A percentile compares a stretch with the other conserved stretches of the same genome.
Evolutionary conservation across 2,888 invertebrate genomes (phyloP).

Genomic region (Acronicta leporina): DNA sequence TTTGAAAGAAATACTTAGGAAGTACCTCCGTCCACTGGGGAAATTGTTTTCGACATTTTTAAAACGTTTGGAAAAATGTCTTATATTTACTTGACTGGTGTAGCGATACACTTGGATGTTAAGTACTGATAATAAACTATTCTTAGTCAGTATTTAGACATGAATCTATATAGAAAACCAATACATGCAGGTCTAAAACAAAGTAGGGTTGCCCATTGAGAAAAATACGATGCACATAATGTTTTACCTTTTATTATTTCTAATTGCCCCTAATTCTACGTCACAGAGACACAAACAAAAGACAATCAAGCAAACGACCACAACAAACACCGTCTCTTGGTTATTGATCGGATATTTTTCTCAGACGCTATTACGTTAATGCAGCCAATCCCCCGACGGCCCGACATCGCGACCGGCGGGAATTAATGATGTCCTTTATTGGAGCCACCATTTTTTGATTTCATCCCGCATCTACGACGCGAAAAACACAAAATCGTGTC

Average conservation of each 20-base stretch:
- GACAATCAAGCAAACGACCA: conserved; percentile 49
- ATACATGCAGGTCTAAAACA: too few relatives aligned
- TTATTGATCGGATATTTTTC: conserved; percentile 83
- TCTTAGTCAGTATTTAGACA: too few relatives aligned
- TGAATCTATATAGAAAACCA: too few relatives aligned
- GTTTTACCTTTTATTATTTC: too few relatives aligned
- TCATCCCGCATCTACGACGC: conserved; percentile 65
- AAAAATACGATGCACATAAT: not conserved
- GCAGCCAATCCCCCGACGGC: conserved; percentile 76
- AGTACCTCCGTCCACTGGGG: conserved; percentile 66
- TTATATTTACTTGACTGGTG: conserved; percentile 14
- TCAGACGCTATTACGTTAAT: conserved; percentile 76
- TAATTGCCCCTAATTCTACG: not conserved
- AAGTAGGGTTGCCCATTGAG: not conserved
- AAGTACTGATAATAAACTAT: too few relatives aligned
- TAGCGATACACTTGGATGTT: not conserved
- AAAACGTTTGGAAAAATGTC: conserved; percentile 44
- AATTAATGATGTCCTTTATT: conserved; percentile 93
- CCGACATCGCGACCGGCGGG: conserved; percentile 76
- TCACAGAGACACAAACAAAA: conserved; percentile 14
- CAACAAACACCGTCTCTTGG: conserved; percentile 63
- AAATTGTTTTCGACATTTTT: conserved; percentile 71
- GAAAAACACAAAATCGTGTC: conserved; percentile 8
- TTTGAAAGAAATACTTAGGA: conserved; percentile 66
- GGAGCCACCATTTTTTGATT: conserved; percentile 92